Conservation (phyloP, 1,140 invertebrate genomes). For the Drosophila orosa region DNA sequence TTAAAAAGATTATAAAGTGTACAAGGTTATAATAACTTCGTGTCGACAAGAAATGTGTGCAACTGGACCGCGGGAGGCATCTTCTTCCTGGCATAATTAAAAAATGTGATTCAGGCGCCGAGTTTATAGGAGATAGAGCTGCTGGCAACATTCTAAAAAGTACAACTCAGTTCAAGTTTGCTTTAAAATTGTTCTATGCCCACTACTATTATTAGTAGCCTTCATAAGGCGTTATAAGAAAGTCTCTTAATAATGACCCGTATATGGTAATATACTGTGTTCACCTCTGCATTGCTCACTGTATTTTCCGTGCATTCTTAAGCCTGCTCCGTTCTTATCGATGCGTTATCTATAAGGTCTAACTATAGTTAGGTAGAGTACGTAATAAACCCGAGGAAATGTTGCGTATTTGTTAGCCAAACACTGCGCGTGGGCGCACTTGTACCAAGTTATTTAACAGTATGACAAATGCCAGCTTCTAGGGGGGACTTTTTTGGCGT, state of each 20-base stretch:
- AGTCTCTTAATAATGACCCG: neutral
- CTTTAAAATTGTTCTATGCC: neutral
- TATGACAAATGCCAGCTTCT: slow-evolving; percentile 14
- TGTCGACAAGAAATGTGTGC: neutral
- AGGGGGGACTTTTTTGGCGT: slow-evolving; percentile 32
- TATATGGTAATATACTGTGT: neutral
- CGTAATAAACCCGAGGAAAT: slow-evolving; percentile 32
- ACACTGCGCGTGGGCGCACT: slow-evolving; percentile 14
- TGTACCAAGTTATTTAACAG: slow-evolving; percentile 17
- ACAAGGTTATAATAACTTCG: neutral
- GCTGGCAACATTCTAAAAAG: neutral
- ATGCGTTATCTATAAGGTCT: slow-evolving; percentile 29
- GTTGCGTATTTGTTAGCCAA: slow-evolving; percentile 27
- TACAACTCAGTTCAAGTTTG: neutral
- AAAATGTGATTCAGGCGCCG: neutral
- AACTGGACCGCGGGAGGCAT: neutral
- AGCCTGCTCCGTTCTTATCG: slow-evolving; percentile 32
- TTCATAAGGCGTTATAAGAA: neutral
- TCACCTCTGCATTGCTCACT: neutral
- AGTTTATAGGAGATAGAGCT: neutral
- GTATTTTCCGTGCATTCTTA: slow-evolving; percentile 30
- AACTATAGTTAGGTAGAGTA: slow-evolving; percentile 31
- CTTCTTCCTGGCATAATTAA: neutral
- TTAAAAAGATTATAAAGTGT: neutral
- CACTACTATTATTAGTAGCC: neutral